Base-by-base conservation (phyloP, 30 jellyfish, hydroid and myxozoan genomes). In the Aurelia sp. region DNA sequence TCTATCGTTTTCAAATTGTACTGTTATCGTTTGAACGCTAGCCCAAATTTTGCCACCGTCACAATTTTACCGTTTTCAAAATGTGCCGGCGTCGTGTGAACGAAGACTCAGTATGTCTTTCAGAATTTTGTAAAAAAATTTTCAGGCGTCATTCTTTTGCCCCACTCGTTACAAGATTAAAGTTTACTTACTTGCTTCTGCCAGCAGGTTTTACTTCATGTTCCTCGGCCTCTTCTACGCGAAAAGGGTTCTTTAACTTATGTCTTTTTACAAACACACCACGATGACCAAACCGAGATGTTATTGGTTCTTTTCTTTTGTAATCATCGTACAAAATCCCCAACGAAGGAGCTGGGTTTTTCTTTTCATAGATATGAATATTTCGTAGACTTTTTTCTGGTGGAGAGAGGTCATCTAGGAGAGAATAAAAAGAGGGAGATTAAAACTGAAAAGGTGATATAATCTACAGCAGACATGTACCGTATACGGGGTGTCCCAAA, bases 181-280 rank as follows among this genome's bases (percentile, higher is more conserved):
- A 57, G 4, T 40, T 12, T 22, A 52, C 77, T 21, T 38, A 83
- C 92, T 70, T 59, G 86, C 92, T 83, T 15, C 69, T 83, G 8
- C 27, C 31, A 19, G 59, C 11, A 2, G 2, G 52, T 24, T 51
- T 24, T 27, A 11, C 62, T 3, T 60, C 81, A 13, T 57, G 69
- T 7, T 59, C 83, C 44, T 24, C 80, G 35, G 44, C 86, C 64
- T 67, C 84, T 13, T 22, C 21, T 31, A 69, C 82, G 17, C 97
- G 89, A 78, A 88, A 88, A 7, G 97, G 97, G 62, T 88, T 88
- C 70, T 61, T 88, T 35, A 88, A 78, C 22, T 88, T 88, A 52
- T 79, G 92, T 62, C 89, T 70, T 44, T 78, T 78, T 0, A 78
- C 91, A 31, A 88, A 80, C 20, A 80, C 91, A 80, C 97, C 69